Percentiles rank a stretch among this genome's conserved stretches.
phyloP scores from a whole-genome alignment of 2,113 vertebrate species.

The Corythornis madagascariensis region DNA sequence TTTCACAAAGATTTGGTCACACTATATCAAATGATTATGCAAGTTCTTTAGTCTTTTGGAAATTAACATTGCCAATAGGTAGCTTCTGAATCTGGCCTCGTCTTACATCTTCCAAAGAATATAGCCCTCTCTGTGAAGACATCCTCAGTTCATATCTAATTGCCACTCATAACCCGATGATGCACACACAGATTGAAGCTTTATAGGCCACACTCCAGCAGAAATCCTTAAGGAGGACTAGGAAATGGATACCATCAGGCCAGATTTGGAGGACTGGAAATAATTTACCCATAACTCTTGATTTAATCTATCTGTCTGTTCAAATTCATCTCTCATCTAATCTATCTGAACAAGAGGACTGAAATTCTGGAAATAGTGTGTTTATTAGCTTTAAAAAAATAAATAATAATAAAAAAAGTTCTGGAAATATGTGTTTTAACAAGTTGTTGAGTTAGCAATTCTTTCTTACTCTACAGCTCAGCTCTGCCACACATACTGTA shows the following conservation, averaged over 20 bases:
- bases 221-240: conserved; percentile 33
- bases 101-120: background rate
- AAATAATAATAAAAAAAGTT: background rate
- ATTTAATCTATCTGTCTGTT: conserved; percentile 65
- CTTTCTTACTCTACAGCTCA: background rate
- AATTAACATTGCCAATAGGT: background rate
- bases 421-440: conserved; percentile 48
- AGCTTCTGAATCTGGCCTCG: background rate
- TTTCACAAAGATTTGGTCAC: background rate
- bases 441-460: conserved; percentile 57
- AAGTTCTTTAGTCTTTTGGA: background rate
- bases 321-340: conserved; percentile 61
- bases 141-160: background rate
- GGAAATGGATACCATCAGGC: conserved; percentile 66
- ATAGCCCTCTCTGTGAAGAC: background rate
- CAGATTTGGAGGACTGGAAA: conserved; percentile 52
- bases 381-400: conserved; percentile 21
- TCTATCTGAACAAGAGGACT: conserved; percentile 39
- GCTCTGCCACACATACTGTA: conserved; percentile 42
- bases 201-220: background rate
- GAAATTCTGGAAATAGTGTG: conserved; percentile 44
- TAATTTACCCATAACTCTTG: conserved; percentile 57
- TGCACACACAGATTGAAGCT: background rate
- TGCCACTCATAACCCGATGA: background rate
- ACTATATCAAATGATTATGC: rapidly evolving